Evolutionary conservation across 2,888 invertebrate species (phyloP).

Genomic region (Zaprionus lineosus): DNA sequence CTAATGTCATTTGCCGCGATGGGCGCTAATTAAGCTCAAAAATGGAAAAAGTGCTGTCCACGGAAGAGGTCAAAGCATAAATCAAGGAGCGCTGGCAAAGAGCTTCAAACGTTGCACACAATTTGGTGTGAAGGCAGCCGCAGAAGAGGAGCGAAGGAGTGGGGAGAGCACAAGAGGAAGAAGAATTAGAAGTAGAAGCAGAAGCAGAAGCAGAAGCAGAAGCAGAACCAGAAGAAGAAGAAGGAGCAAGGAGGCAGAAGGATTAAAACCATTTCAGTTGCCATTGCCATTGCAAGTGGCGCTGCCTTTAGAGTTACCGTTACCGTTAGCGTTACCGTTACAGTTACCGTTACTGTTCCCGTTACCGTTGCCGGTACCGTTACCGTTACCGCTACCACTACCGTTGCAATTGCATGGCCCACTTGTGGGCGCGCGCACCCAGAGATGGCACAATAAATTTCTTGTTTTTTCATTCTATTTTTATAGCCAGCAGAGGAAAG

Average conservation of each 20-base stretch:
- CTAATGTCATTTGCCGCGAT: conserved; percentile 70
- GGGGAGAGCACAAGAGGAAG: not conserved
- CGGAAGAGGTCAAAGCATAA: conserved; percentile 76
- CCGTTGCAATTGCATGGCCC: conserved; percentile 68
- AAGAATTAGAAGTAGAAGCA: no score
- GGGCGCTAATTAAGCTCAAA: conserved; percentile 73
- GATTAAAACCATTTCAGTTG: conserved; percentile 9
- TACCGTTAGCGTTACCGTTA: no score
- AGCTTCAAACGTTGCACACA: no score
- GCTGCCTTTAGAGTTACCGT: no score
- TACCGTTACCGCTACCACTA: no score
- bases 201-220: not conserved
- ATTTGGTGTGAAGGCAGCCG: no score
- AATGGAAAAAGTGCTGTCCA: conserved; percentile 56
- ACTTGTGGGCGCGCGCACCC: conserved; percentile 42
- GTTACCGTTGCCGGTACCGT: conserved; percentile 19
- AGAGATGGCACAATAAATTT: conserved; percentile 48
- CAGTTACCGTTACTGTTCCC: conserved; percentile 50
- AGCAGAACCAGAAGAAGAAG: not conserved
- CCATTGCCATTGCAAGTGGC: no score
- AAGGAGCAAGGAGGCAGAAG: not conserved
- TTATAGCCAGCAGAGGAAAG: conserved; percentile 16
- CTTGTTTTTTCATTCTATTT: conserved; percentile 22
- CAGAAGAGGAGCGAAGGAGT: no score
- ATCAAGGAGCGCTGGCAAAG: conserved; percentile 45